These are phyloP conservation scores for Harpegnathos saltator DNA, from an alignment of 1,140 invertebrate species.

Conservation along the genomic window DNA sequence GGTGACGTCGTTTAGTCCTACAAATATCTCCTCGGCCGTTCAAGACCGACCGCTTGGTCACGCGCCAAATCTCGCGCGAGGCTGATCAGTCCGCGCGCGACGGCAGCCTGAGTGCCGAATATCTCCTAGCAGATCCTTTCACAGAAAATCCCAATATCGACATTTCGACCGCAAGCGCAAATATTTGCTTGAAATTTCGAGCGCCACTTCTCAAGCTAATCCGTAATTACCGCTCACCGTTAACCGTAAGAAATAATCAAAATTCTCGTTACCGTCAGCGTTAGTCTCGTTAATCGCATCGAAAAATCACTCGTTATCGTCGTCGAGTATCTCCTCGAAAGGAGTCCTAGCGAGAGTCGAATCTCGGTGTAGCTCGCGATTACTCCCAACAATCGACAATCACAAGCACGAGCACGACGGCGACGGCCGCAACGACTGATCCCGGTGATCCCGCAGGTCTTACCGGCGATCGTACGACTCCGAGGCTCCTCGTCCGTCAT, in stretches of 20 bases:
- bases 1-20: conserved; percentile 35
- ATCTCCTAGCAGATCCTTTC: background rate
- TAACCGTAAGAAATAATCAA: no score
- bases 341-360: no score
- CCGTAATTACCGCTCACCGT: no score
- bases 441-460: conserved; percentile 66
- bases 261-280: no score
- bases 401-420: no score
- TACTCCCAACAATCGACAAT: no score
- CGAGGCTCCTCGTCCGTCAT: conserved; percentile 73
- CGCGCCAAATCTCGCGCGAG: conserved; percentile 1
- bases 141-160: background rate
- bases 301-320: no score
- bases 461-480: conserved; percentile 79
- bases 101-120: background rate
- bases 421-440: background rate
- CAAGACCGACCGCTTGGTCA: conserved; percentile 35
- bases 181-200: no score
- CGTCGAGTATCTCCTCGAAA: no score
- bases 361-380: no score
- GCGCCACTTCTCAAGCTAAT: no score
- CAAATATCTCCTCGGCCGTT: conserved; percentile 51
- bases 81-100: background rate
- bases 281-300: no score
- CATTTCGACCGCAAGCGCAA: background rate